These are phyloP conservation scores for Oreochromis grahami DNA, from an alignment of 2,797 vertebrate genomes.

Conservation along the genomic window DNA sequence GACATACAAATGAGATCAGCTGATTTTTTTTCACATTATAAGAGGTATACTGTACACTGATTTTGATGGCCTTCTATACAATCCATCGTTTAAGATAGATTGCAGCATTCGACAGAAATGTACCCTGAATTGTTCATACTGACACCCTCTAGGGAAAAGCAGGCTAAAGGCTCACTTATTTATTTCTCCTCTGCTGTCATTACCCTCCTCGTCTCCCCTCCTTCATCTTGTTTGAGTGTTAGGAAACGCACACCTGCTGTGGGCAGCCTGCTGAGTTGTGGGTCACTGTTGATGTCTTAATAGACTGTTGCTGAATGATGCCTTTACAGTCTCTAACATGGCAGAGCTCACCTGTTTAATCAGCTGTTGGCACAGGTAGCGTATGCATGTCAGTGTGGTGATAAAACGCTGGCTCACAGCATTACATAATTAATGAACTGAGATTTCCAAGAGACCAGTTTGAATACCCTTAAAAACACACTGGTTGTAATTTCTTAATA, in stretches of 20 bases:
- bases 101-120: background rate
- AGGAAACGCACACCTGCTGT: slow-evolving; percentile 36
- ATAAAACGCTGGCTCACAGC: background rate
- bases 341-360: slow-evolving; percentile 9
- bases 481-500: background rate
- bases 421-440: background rate
- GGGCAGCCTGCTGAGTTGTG: slow-evolving; percentile 1
- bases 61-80: background rate
- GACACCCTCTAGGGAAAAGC: background rate
- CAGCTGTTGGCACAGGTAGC: background rate
- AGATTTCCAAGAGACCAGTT: background rate
- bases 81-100: background rate
- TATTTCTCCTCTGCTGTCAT: background rate
- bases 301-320: slow-evolving; percentile 47
- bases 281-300: slow-evolving; percentile 37
- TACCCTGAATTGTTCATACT: background rate
- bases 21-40: background rate
- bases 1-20: background rate
- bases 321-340: slow-evolving; percentile 5
- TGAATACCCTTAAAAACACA: background rate
- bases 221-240: background rate
- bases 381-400: background rate
- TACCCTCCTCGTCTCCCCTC: background rate
- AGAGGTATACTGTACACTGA: background rate
- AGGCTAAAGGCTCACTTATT: slow-evolving; percentile 1